A percentile compares a stretch with the other conserved stretches of the same genome.
These are phyloP conservation scores for Habrosyne pyritoides DNA, from an alignment of 2,888 invertebrate genomes.

Conservation along the genomic window DNA sequence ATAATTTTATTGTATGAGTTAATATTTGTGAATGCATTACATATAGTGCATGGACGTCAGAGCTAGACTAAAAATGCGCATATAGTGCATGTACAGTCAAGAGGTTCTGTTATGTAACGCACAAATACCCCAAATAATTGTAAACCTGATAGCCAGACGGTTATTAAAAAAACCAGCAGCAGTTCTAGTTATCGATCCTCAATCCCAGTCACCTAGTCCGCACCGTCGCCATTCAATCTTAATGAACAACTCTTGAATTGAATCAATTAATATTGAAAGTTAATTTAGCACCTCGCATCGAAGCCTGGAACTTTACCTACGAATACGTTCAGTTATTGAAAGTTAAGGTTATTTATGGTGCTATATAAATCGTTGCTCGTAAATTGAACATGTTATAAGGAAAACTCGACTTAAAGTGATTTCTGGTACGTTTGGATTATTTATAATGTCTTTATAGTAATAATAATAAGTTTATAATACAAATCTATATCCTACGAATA, in stretches of 20 bases:
- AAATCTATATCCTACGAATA: too few relatives aligned
- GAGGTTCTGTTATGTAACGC: too few relatives aligned
- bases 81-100: too few relatives aligned
- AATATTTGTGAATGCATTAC: too few relatives aligned
- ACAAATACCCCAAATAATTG: too few relatives aligned
- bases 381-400: not conserved
- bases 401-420: not conserved
- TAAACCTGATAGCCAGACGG: too few relatives aligned
- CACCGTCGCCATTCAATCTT: conserved; percentile 24
- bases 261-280: conserved; percentile 49
- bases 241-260: conserved; percentile 24
- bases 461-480: too few relatives aligned
- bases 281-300: conserved; percentile 31
- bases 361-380: not conserved
- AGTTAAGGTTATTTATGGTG: not conserved
- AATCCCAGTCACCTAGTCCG: conserved; percentile 10
- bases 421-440: not conserved
- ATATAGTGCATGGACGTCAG: too few relatives aligned
- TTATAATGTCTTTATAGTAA: conserved; percentile 7
- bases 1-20: too few relatives aligned
- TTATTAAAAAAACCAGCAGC: not conserved
- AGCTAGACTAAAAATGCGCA: too few relatives aligned
- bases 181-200: not conserved
- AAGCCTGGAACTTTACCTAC: not conserved
- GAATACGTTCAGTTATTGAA: not conserved